These are phyloP conservation scores for Terebella lapidaria DNA, from an alignment of 2,888 invertebrate genomes.

Conservation along the genomic window DNA sequence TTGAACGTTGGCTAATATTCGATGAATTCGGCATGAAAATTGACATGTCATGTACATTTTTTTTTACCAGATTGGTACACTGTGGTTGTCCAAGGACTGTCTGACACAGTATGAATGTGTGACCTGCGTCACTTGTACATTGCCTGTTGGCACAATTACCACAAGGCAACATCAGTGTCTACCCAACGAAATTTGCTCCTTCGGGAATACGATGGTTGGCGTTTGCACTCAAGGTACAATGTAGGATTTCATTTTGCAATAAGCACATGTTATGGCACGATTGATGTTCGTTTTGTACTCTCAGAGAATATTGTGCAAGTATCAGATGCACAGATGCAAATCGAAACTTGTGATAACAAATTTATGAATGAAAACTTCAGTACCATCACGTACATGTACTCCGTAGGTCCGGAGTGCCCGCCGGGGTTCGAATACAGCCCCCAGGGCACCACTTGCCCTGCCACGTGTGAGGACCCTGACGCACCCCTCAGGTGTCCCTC, in stretches of 20 bases:
- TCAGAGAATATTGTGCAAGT: too few relatives aligned
- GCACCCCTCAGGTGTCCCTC: background rate
- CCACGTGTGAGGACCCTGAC: background rate
- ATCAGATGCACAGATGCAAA: too few relatives aligned
- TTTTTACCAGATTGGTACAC: background rate
- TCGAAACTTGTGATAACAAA: too few relatives aligned
- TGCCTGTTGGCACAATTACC: background rate
- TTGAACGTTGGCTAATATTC: too few relatives aligned
- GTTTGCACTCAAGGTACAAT: background rate
- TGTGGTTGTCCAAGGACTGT: background rate
- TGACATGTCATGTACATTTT: too few relatives aligned
- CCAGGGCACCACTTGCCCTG: background rate
- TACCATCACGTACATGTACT: too few relatives aligned
- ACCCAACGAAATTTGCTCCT: background rate
- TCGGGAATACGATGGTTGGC: background rate
- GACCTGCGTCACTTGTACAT: background rate
- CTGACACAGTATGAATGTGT: background rate
- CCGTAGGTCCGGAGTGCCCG: background rate
- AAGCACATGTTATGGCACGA: too few relatives aligned
- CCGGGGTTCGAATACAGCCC: background rate
- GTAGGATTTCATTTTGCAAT: too few relatives aligned
- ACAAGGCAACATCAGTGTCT: background rate
- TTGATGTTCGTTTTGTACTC: too few relatives aligned
- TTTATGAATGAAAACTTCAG: too few relatives aligned
- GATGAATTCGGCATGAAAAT: too few relatives aligned